A percentile compares a stretch with the other conserved stretches of the same genome.
Evolutionary conservation across 2,888 invertebrate genomes (phyloP).

Genomic region (Clitarchus hookeri): DNA sequence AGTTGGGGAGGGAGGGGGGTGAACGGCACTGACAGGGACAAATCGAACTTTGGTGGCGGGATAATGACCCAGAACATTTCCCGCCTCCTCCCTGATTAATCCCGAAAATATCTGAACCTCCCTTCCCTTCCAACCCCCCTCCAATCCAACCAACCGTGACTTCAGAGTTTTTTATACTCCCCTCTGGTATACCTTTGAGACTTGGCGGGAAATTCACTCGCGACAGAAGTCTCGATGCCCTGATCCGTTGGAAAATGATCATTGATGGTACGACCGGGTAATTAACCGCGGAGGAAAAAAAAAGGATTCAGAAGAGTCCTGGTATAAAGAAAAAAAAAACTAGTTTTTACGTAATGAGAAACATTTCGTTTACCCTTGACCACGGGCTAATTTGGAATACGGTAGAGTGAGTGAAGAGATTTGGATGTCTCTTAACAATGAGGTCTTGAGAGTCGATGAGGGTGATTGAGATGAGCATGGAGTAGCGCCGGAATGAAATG

Average conservation of each 20-base stretch:
- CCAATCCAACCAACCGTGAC: background rate
- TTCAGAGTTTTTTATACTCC: slow-evolving; percentile 33
- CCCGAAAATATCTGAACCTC: slow-evolving; percentile 26
- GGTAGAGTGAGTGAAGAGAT: no score
- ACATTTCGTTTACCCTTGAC: no score
- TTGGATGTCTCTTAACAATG: no score
- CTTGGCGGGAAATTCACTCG: background rate
- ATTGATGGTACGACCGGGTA: background rate
- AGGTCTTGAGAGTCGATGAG: no score
- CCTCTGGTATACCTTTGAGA: background rate
- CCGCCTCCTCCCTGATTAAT: slow-evolving; percentile 38
- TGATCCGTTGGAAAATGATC: background rate
- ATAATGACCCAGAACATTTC: slow-evolving; percentile 37
- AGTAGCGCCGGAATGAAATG: no score
- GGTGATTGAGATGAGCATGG: no score
- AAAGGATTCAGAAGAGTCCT: background rate
- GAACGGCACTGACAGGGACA: slow-evolving; percentile 29
- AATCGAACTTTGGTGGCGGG: slow-evolving; percentile 38
- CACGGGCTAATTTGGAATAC: no score
- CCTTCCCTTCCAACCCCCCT: slow-evolving; percentile 28
- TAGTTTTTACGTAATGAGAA: background rate
- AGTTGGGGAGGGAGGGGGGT: background rate
- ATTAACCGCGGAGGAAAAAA: background rate
- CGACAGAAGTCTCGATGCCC: background rate
- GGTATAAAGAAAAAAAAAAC: background rate